These are phyloP conservation scores for Burhinus oedicnemus DNA, from an alignment of 2,113 vertebrate species.

Conservation along the genomic window DNA sequence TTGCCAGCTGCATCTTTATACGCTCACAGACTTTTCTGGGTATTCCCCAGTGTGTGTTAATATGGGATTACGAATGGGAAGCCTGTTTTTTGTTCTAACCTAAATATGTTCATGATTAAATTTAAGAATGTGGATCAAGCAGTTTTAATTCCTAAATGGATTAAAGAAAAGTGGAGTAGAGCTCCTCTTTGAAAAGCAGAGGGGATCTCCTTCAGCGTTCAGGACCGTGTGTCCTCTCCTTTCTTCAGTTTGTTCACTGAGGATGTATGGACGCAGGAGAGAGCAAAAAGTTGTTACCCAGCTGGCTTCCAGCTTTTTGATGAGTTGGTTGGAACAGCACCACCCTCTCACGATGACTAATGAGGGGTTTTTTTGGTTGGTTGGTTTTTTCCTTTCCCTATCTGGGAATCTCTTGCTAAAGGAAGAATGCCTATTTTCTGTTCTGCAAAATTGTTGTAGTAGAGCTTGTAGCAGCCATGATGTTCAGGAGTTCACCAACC, in stretches of 20 bases:
- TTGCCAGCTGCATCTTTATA: not conserved
- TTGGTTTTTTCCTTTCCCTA: not conserved
- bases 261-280: not conserved
- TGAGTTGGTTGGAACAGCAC: not conserved
- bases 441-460: not conserved
- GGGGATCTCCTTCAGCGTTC: not conserved
- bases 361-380: not conserved
- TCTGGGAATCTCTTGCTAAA: not conserved
- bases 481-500: not conserved
- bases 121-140: not conserved
- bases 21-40: not conserved
- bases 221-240: not conserved
- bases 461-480: not conserved
- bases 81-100: not conserved
- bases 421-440: not conserved
- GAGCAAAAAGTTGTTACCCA: not conserved
- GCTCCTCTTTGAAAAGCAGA: not conserved
- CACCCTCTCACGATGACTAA: not conserved
- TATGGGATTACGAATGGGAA: not conserved
- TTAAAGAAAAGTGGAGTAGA: not conserved
- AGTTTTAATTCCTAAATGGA: not conserved
- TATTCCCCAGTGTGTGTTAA: not conserved
- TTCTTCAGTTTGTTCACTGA: not conserved
- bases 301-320: not conserved
- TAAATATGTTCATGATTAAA: conserved; percentile 35